Base-by-base conservation (phyloP, 2,888 invertebrate species). In the Troilus luridus region DNA sequence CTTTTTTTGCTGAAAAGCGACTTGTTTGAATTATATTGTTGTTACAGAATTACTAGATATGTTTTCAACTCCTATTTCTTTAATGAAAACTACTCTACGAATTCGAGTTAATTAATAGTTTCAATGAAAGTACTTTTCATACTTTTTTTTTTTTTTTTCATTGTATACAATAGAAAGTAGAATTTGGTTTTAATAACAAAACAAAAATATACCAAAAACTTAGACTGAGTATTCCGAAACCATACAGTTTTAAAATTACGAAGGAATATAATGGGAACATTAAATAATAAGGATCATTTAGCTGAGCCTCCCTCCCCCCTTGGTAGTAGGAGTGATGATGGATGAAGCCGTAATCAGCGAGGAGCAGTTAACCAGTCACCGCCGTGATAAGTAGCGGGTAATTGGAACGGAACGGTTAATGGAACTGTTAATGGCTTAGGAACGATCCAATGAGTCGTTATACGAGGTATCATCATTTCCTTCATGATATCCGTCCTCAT, bases 271-370 rank as follows among this genome's bases (percentile, higher is more conserved):
- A 77, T 41, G 41, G 72, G 72, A 19, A 27, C 27, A 17, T 77
- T 77, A 41, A 77, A 41, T 77, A 41, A 77, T 41, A 77, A 77
- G 72, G 72, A 77, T 77, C 72, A 77, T 77, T 77, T 77, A 77
- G 72, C 72, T 41, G 12, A 77, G 72, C 41, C 27, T 41, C 72
- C 19, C 41, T 41, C 27, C 72, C 72, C 24, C 17, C 41, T 7
- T 6, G 41, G 27, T 77, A 77, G 41, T 77, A 41, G 27, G 27
- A 17, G 27, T 19, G 1, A 24, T 77, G 72, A 77, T 77, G 72
- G 72, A 77, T 77, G 72, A 19, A 77, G 41, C 72, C 19, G 72
- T 77, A 41, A 77, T 77, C 72, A 77, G 72, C 72, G 72, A 41
- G 72, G 14, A 77, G 72, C 72, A 77, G 72, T 77, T 77, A 77